These are phyloP conservation scores for Hydrotaea cyrtoneurina DNA, from an alignment of 2,888 invertebrate species.

Conservation along the genomic window DNA sequence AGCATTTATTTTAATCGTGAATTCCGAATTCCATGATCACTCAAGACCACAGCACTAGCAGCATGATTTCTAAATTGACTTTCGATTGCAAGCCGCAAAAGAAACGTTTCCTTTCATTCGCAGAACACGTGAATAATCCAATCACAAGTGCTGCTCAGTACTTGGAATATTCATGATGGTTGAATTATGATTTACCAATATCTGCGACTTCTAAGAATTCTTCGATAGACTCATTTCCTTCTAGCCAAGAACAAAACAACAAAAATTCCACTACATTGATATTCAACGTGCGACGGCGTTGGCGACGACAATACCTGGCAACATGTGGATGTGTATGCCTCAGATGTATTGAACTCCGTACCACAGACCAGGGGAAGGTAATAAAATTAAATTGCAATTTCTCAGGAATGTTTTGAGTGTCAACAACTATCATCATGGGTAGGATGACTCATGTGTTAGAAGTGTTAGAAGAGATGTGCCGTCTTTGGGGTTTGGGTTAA, in stretches of 20 bases:
- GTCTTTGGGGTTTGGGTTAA: slow-evolving; percentile 1
- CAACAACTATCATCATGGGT: neutral
- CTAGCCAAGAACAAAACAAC: too few relatives aligned
- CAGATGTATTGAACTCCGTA: neutral
- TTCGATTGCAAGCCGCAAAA: too few relatives aligned
- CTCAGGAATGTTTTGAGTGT: slow-evolving; percentile 18
- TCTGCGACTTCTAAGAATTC: slow-evolving; percentile 2
- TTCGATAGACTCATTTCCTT: slow-evolving; percentile 20
- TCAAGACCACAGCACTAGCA: neutral
- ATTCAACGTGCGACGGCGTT: too few relatives aligned
- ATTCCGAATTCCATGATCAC: neutral
- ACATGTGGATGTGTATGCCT: too few relatives aligned
- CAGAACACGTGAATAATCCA: neutral
- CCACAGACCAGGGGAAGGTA: too few relatives aligned
- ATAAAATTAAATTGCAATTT: slow-evolving; percentile 6
- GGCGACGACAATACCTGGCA: too few relatives aligned
- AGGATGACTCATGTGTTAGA: neutral
- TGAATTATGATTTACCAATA: neutral
- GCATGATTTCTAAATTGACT: too few relatives aligned
- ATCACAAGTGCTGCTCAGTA: neutral
- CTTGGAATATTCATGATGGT: slow-evolving; percentile 5
- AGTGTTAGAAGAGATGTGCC: slow-evolving; percentile 5
- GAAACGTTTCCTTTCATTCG: too few relatives aligned
- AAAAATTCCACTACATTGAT: too few relatives aligned
- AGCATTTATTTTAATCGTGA: slow-evolving; percentile 17